Evolutionary conservation across 2,888 invertebrate genomes (phyloP).

Genomic region (Nomada ruficornis): DNA sequence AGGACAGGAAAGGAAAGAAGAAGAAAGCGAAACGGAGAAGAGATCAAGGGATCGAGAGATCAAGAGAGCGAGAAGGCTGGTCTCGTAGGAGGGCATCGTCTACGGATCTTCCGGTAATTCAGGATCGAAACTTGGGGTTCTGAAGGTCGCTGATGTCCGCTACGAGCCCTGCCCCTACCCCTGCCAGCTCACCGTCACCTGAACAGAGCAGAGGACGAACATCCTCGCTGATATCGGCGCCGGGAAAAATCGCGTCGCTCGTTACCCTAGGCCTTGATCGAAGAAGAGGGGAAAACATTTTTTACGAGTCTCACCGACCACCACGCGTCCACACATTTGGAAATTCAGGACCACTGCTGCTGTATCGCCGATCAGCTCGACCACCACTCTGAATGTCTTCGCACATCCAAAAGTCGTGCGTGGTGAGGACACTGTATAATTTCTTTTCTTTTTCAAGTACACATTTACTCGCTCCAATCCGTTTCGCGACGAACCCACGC

Average conservation of each 20-base stretch:
- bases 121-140: constrained; percentile 60
- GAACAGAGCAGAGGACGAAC: constrained; percentile 34
- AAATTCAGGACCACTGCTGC: constrained; percentile 71
- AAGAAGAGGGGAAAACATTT: constrained; percentile 14
- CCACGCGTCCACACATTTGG: constrained; percentile 65
- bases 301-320: constrained; percentile 30
- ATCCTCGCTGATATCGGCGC: constrained; percentile 4
- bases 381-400: constrained; percentile 83
- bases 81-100: constrained; percentile 49
- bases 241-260: constrained; percentile 7
- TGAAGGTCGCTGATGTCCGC: constrained; percentile 81
- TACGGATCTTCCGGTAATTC: constrained; percentile 49
- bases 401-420: constrained; percentile 83
- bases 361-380: constrained; percentile 74
- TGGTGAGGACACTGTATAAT: constrained; percentile 73
- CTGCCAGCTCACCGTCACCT: constrained; percentile 54
- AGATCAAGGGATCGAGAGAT: neutral
- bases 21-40: neutral
- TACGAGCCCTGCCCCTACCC: constrained; percentile 72
- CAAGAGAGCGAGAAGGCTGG: constrained; percentile 23
- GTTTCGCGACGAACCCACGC: too few species aligned
- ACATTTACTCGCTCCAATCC: too few species aligned
- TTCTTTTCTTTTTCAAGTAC: neutral
- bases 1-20: constrained; percentile 5
- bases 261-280: constrained; percentile 17